Base-by-base conservation (phyloP, 2,888 invertebrate species). In the Drosophila hawaiiensis region DNA sequence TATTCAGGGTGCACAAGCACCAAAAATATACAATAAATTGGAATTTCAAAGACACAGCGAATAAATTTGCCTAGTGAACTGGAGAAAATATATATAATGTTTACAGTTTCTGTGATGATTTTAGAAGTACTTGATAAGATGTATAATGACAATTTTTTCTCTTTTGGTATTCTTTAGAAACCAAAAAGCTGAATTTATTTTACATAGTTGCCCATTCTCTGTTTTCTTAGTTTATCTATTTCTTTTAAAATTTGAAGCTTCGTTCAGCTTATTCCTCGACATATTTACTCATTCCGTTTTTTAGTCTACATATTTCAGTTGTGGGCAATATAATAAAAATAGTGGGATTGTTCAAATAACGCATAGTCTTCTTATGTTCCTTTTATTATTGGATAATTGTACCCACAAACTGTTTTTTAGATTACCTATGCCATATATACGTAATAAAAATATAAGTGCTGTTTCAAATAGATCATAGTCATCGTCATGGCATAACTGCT, bases 1-100 rank as follows among this genome's bases (percentile, higher is more conserved):
- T 58, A 49, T 22, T 58, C 31, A 6, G 62, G 61, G 79, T 76
- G 65, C 76, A 53, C 12, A 50, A 73, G 73, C 76, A 79, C 73
- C 50, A 29, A 73, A 68, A 59, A 41, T 37, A 39, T 10, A 58
- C 28, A 66, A 60, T 47, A 49, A 66, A 73, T 73, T 67, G 37
- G 29, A 65, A 73, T 52, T 68, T 49, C 35, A 63, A 50, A 53
- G 50, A 50, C 49, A 55, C 63, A 37, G 29, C 50, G 54, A 47
- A 62, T 43, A 71, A 35, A 31, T 43, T 55, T 49, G 43, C n/a
- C 22, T n/a, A 47, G 29, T 65, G 31, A 43, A 58, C 39, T 7
- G 31, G 59, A 55, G n/a, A 49, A 16, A 41, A 41, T 19, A 25
- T 47, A 47, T 47, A 25, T 25, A 47, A 22, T 16, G 9, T 1